These are phyloP conservation scores for Zalophus californianus DNA, from an alignment of 2,797 vertebrate species.

Conservation along the genomic window DNA sequence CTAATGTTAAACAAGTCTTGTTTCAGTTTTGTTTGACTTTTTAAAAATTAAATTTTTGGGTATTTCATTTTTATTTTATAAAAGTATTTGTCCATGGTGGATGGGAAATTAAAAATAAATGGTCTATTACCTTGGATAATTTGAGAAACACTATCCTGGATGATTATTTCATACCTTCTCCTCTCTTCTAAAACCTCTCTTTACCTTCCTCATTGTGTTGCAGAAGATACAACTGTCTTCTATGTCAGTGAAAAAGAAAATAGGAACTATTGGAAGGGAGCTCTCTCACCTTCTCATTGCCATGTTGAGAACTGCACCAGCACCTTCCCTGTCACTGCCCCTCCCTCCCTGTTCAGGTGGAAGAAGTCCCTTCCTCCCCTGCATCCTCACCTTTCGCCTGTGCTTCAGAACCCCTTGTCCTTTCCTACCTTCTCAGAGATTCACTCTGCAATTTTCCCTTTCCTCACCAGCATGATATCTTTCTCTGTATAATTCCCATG, in stretches of 20 bases:
- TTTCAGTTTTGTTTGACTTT: neutral
- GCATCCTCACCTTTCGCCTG: neutral
- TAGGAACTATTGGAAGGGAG: neutral
- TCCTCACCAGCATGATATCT: neutral
- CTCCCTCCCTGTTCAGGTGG: neutral
- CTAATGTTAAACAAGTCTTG: neutral
- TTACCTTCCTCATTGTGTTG: neutral
- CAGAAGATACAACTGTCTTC: neutral
- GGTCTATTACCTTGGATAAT: neutral
- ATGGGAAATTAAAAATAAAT: slow-evolving; percentile 13
- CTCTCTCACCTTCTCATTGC: neutral
- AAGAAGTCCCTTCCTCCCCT: neutral
- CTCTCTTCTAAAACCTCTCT: neutral
- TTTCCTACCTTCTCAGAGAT: neutral
- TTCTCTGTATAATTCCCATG: neutral
- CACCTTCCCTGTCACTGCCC: neutral
- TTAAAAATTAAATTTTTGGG: neutral
- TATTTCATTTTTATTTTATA: neutral
- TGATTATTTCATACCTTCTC: neutral
- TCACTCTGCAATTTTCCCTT: neutral
- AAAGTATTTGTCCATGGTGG: neutral
- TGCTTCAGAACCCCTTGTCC: neutral
- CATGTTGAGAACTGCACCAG: neutral
- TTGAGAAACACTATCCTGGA: neutral
- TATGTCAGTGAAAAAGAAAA: neutral